Base-by-base conservation (phyloP, 2,113 vertebrate species). In the Egretta garzetta region DNA sequence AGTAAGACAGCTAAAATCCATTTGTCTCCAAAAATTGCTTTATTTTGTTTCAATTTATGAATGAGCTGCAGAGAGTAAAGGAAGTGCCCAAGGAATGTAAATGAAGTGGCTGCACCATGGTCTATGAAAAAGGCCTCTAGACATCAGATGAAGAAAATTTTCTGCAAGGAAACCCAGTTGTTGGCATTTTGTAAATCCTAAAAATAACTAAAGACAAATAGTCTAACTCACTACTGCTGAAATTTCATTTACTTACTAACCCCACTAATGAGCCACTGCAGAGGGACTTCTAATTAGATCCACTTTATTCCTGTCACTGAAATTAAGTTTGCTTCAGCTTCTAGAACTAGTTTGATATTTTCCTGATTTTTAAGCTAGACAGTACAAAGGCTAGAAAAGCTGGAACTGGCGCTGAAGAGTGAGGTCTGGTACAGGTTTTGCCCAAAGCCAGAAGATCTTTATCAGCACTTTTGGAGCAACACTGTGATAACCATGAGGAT, bases 251-350 rank as follows among this genome's bases (percentile, higher is more conserved):
- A 99, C 98, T 98, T 95, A 98, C 97, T 98, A 98, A 92, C 98
- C 97, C 88, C 97, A 74, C 98, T 99, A 99, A 99, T 98, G 98
- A 99, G 99, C 97, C 95, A 53, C 97, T 98, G 98, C 98, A 94
- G 95, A 93, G 98, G 98, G 98, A 98, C 97, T 98, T 95, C 98
- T 99, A 99, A 99, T 99, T 99, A 98, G 97, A 99, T 99, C 98
- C 98, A 98, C 99, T 99, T 98, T 98, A 98, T 99, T 99, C 98
- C 98, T 99, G 98, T 99, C 99, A 98, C 98, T 98, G 98, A 99
- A 99, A 99, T 99, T 98, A 98, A 99, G 97, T 93, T 97, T 98
- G 97, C 97, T 98, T 98, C 98, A 97, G 98, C 97, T 98, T 97
- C 97, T 97, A 97, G 94, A 98, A 97, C 98, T 98, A 97, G 98